Base-by-base conservation (phyloP, 2,113 vertebrate genomes). In the Podarcis cretensis region DNA sequence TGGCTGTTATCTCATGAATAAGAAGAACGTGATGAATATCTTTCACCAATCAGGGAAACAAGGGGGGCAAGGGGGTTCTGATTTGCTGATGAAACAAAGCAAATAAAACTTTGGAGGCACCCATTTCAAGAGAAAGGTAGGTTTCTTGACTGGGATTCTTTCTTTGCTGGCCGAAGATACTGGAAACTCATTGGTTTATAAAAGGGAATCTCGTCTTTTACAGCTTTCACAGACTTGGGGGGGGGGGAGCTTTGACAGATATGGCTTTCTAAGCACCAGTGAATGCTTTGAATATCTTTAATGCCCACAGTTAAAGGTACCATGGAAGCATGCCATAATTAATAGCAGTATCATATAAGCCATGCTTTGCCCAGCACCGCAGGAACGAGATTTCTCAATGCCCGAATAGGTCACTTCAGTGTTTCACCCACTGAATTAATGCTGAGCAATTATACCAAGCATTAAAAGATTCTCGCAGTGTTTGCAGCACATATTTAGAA, bases 371-470 rank as follows among this genome's bases (percentile, higher is more conserved):
- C 10, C 0, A 1, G 18, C 77, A 91, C 87, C 91, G 85, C 0
- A 10, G 89, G 90, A 92, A 27, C 89, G 0, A 0, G 74, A 69
- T 93, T 78, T 87, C 89, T 35, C 6, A 54, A 74, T 23, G 43
- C 40, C 82, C 85, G 78, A 91, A 21, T 0, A 13, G 1, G 48
- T 89, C 12, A 35, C 89, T 86, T 77, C 91, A 48, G 83, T 94
- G 25, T 88, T 90, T 95, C 94, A 87, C 88, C 92, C 87, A 0
- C 0, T 89, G 88, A 92, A 63, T 81, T 90, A 93, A 92, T 71
- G 89, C 91, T 76, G 90, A 91, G 92, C 94, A 95, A 93, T 95
- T 96, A 94, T 63, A 92, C 35, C 84, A 83, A 77, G 87, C 90
- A 94, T 93, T 95, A 93, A 95, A 90, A 90, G 48, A 91, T 87